Evolutionary conservation across 2,797 vertebrate species (phyloP), one percentile per base, ranked within the genome.

Genomic region (Mareca strepera): DNA sequence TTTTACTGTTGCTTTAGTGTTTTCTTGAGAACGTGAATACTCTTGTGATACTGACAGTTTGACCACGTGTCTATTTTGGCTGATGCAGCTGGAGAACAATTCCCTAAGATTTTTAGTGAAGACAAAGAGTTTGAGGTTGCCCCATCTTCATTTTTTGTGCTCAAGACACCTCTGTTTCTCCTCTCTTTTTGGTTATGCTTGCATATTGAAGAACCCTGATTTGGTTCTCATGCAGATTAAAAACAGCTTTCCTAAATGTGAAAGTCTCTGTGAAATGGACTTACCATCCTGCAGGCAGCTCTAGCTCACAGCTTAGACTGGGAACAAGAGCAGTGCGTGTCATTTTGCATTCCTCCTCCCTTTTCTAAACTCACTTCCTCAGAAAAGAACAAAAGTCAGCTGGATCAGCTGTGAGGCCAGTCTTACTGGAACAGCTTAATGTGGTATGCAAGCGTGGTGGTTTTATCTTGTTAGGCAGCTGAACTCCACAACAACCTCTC

Each of bases 261-360:
- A 55, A 84, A 53, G 14, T 5, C 0, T 82, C 60, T 79, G 31
- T 56, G 33, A 67, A 78, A 63, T n/a, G 91, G 58, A 26, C 7
- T 58, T 67, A 15, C 33, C 39, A 33, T 44, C 29, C 25, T 35
- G 7, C 58, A 72, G 21, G 43, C 66, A 70, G 33, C 23, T 63
- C 66, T 56, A 3, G 1, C 35, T 37, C 56, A 26, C 1, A 3
- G 35, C 29, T 78, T 28, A 67, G 52, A 50, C 58, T 39, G 62
- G 56, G 77, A 67, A 26, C 0, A 44, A 83, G 43, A 80, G 25
- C 43, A 70, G 53, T 4, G 7, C 0, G 0, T 72, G 55, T 23
- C 14, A 31, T 87, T 78, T 95, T 59, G 41, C 39, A 18, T 48
- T 66, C 59, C 59, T 73, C 37, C 25, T 56, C 15, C 25, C 20